Evolutionary conservation across 2,888 invertebrate species (phyloP).

Genomic region (Metellina segmentata): DNA sequence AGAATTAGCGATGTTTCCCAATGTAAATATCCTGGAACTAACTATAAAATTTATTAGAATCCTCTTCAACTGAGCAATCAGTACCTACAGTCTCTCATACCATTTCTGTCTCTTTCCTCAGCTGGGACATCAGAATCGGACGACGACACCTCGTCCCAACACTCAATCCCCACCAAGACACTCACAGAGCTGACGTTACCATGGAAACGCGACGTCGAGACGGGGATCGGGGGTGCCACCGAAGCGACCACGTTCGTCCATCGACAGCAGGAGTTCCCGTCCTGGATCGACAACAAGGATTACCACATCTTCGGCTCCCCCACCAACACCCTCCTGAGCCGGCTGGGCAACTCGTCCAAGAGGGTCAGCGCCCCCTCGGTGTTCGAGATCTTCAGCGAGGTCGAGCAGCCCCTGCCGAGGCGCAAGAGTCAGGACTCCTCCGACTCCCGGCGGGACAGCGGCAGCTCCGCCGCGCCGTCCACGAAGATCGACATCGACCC

Average conservation of each 20-base stretch:
- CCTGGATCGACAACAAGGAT: conserved; percentile 98
- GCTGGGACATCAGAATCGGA: conserved; percentile 60
- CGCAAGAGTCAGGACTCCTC: conserved; percentile 23
- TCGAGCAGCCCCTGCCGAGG: background rate
- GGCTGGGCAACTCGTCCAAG: conserved; percentile 53
- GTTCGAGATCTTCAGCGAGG: conserved; percentile 61
- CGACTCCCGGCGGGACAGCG: background rate
- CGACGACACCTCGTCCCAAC: conserved; percentile 34
- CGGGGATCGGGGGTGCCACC: conserved; percentile 83
- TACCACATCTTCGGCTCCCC: conserved; percentile 96
- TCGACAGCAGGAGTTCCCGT: conserved; percentile 91
- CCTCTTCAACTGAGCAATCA: background rate
- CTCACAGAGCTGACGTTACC: conserved; percentile 94
- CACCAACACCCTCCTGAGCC: conserved; percentile 91
- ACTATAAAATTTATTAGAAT: no score
- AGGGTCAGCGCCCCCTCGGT: conserved; percentile 49
- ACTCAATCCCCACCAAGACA: conserved; percentile 82
- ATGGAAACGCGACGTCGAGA: conserved; percentile 83
- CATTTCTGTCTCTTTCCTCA: conserved; percentile 21
- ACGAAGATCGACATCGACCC: conserved; percentile 32
- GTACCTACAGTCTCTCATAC: background rate
- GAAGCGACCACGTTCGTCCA: conserved; percentile 83
- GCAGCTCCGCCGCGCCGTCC: background rate
- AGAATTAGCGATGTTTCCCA: no score
- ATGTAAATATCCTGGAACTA: no score